A percentile compares a stretch with the other conserved stretches of the same genome.
phyloP scores from a whole-genome alignment of 1,140 invertebrate genomes.

The Zaprionus tsacasi region DNA sequence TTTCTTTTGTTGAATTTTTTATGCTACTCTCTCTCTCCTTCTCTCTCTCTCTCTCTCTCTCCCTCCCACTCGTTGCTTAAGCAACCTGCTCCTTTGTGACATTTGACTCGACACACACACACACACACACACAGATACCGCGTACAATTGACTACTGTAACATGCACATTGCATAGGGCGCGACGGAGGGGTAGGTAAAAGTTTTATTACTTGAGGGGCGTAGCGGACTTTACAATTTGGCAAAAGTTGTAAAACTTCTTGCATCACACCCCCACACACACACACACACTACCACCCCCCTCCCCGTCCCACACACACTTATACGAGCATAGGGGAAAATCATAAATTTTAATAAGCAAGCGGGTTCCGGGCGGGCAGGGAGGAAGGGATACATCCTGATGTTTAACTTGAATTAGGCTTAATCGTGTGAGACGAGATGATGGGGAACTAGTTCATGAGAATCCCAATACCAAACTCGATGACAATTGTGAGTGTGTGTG shows the following conservation, averaged over 20 bases:
- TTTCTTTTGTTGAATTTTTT: conserved; percentile 62
- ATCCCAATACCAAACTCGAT: neutral
- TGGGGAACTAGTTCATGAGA: neutral
- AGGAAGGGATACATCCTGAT: neutral
- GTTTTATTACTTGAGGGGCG: conserved; percentile 63
- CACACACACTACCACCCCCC: conserved; percentile 25
- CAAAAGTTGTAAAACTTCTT: conserved; percentile 71
- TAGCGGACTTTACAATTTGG: conserved; percentile 66
- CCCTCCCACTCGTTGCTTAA: conserved; percentile 51
- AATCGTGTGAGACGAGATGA: conserved; percentile 52
- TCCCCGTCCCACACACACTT: neutral
- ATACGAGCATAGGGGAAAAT: conserved; percentile 29
- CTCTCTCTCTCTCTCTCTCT: too few species aligned
- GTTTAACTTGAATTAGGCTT: conserved; percentile 47
- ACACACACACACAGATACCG: conserved; percentile 12
- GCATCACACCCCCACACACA: conserved; percentile 26
- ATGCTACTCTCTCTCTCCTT: conserved; percentile 9
- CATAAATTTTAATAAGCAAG: conserved; percentile 75
- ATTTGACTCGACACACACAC: conserved; percentile 59
- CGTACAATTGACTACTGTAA: conserved; percentile 64
- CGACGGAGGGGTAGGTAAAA: conserved; percentile 56
- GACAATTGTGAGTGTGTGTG: conserved; percentile 14
- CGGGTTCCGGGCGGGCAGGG: neutral
- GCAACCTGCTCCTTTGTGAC: conserved; percentile 74
- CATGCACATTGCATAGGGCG: conserved; percentile 64